Conservation (phyloP, 2,888 invertebrate genomes). For the Diarsia dahlii region DNA sequence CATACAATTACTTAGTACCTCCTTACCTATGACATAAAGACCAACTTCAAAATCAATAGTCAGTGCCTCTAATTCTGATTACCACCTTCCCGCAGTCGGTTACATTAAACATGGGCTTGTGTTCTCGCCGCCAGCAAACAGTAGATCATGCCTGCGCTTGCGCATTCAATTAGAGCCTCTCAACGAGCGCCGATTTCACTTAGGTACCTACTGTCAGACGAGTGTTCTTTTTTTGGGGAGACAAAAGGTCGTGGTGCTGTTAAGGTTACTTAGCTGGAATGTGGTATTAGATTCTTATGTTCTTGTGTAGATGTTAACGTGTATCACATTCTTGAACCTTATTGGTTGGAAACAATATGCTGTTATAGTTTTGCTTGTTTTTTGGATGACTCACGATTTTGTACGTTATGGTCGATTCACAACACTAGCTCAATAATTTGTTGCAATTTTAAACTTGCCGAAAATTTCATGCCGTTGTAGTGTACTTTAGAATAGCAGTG, state of each 20-base stretch:
- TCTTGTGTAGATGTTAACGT: not conserved
- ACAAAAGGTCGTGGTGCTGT: constrained; percentile 61
- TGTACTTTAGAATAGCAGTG: not conserved
- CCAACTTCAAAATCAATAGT: constrained; percentile 18
- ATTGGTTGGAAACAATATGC: not conserved
- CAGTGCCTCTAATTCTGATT: constrained; percentile 52
- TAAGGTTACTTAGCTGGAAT: constrained; percentile 37
- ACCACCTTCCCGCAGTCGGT: constrained; percentile 55
- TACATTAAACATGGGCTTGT: constrained; percentile 72
- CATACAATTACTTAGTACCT: constrained; percentile 53
- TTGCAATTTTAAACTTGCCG: not conserved
- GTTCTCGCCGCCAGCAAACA: constrained; percentile 84
- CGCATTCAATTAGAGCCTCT: constrained; percentile 75
- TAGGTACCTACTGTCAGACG: constrained; percentile 48
- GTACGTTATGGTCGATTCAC: not conserved
- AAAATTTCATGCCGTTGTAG: not conserved
- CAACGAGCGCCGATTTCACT: constrained; percentile 72
- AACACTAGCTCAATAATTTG: not conserved
- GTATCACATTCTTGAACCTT: not conserved
- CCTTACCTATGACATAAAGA: constrained; percentile 42
- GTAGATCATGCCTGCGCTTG: constrained; percentile 79
- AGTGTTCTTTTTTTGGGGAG: constrained; percentile 50
- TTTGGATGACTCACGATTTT: not conserved
- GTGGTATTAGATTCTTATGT: not conserved
- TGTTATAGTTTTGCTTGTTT: not conserved